Conservation (phyloP, 2,888 invertebrate genomes). For the Ligdia adustata region DNA sequence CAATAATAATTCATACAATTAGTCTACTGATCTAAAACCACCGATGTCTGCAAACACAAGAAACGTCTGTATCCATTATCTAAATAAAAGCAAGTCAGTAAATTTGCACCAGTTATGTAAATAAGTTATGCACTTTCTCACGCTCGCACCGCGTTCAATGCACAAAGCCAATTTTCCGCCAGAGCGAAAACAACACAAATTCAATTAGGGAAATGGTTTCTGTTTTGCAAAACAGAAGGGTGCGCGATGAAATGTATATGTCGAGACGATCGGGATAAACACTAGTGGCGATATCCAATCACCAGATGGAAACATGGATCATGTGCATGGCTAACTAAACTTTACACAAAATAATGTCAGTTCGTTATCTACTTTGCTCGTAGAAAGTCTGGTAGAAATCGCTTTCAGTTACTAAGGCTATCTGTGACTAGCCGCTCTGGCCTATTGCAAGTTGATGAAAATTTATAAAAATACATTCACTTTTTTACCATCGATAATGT, state of each 20-base stretch:
- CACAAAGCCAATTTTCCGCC: conserved; percentile 76
- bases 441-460: too few species aligned
- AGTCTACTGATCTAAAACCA: too few species aligned
- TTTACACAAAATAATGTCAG: too few species aligned
- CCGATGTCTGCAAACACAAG: conserved; percentile 46
- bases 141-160: conserved; percentile 63
- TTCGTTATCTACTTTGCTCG: too few species aligned
- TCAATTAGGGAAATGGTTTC: conserved; percentile 77
- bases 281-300: conserved; percentile 60
- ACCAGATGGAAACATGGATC: conserved; percentile 56
- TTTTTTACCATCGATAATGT: too few species aligned
- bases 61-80: conserved; percentile 44
- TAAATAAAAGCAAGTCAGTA: conserved; percentile 49
- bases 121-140: conserved; percentile 71
- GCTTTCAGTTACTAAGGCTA: too few species aligned
- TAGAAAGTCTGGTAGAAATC: too few species aligned
- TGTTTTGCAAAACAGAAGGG: conserved; percentile 63
- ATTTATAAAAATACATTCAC: too few species aligned
- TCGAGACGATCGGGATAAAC: conserved; percentile 58
- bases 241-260: conserved; percentile 59
- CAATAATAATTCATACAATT: too few species aligned
- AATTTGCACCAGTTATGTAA: conserved; percentile 54
- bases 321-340: too few species aligned
- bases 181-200: conserved; percentile 77
- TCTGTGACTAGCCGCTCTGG: too few species aligned